phyloP scores from a whole-genome alignment of 2,888 invertebrate species.

The Molorchus minor region DNA sequence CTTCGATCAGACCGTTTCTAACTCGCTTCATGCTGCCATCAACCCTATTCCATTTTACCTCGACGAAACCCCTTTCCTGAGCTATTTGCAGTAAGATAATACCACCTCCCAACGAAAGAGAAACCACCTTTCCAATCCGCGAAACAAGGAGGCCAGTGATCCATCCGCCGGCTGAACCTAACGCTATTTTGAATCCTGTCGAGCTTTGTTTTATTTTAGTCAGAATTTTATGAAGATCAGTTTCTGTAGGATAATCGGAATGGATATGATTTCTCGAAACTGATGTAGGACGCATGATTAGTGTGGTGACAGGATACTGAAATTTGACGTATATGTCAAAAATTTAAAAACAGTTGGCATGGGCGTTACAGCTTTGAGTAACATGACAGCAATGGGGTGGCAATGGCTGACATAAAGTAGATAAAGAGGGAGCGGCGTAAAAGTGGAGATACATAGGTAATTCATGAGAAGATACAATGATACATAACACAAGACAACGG shows the following conservation, averaged over 20 bases:
- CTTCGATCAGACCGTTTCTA: conserved; percentile 7
- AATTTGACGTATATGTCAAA: too few species aligned
- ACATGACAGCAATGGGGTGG: too few species aligned
- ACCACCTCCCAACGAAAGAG: conserved; percentile 20
- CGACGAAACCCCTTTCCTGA: conserved; percentile 18
- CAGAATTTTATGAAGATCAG: neutral
- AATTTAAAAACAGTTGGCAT: too few species aligned
- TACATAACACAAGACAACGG: too few species aligned
- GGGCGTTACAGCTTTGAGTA: too few species aligned
- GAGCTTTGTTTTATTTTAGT: neutral
- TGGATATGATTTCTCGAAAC: neutral
- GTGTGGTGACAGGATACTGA: too few species aligned
- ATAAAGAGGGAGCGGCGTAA: too few species aligned
- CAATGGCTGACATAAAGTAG: too few species aligned
- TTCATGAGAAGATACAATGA: too few species aligned
- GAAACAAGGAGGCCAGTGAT: neutral
- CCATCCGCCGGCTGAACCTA: conserved; percentile 2
- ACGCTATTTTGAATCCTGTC: neutral
- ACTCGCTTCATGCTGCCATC: conserved; percentile 13
- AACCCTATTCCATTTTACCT: conserved; percentile 21
- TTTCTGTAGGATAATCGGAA: neutral
- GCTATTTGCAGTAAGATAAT: conserved; percentile 27
- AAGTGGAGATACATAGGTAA: too few species aligned
- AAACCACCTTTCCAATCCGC: conserved; percentile 24
- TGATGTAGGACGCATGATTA: neutral